Conservation (phyloP, 2,113 vertebrate genomes). For the Chionis minor region DNA sequence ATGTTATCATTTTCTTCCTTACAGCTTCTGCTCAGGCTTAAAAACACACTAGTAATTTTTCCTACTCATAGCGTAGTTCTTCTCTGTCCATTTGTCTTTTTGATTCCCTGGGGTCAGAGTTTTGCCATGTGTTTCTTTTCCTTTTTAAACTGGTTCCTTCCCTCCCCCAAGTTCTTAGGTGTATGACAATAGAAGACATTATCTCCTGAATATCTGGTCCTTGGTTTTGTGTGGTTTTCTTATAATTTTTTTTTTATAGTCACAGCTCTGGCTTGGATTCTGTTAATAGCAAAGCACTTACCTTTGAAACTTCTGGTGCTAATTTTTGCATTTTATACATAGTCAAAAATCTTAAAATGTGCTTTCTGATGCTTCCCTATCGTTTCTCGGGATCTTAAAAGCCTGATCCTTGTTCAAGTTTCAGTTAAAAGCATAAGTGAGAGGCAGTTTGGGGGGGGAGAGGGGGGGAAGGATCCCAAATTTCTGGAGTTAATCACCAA, state of each 20-base stretch:
- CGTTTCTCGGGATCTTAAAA: not conserved
- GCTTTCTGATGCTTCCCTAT: not conserved
- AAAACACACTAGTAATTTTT: not conserved
- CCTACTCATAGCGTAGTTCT: not conserved
- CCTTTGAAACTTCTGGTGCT: not conserved
- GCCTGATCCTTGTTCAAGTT: not conserved
- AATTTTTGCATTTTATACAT: not conserved
- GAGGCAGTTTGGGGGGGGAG: not conserved
- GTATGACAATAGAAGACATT: not conserved
- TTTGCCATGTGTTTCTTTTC: fast-evolving
- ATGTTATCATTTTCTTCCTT: not conserved
- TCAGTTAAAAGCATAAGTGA: not conserved
- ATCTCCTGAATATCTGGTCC: not conserved
- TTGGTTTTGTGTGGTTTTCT: not conserved
- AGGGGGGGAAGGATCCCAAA: not conserved
- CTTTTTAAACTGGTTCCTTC: not conserved
- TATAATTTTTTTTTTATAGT: not conserved
- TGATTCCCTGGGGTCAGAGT: not conserved
- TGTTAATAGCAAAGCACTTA: not conserved
- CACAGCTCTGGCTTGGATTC: not conserved
- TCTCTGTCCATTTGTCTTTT: not conserved
- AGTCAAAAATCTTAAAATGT: not conserved
- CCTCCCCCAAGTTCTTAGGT: not conserved
- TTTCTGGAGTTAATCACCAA: not conserved
- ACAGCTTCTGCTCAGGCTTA: not conserved